Percentiles rank a stretch among this genome's conserved stretches.
Conservation (phyloP, 2,797 vertebrate species). For the Phataginus tetradactyla region DNA sequence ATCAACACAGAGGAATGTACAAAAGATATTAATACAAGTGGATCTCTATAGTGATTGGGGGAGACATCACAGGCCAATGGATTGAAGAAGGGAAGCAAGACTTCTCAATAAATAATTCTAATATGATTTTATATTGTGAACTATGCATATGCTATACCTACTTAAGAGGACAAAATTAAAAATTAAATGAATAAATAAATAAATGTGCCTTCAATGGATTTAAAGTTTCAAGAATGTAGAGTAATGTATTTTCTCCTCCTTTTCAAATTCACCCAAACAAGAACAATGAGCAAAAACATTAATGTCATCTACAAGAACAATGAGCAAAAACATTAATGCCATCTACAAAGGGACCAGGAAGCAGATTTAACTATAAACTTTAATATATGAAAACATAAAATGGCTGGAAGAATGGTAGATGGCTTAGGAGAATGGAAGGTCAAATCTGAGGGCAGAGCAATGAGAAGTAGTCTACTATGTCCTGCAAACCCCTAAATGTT, state of each 20-base stretch:
- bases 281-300: neutral
- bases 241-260: neutral
- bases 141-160: neutral
- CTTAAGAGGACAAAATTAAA: neutral
- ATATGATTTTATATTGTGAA: neutral
- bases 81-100: neutral
- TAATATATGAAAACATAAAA: neutral
- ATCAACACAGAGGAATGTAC: neutral
- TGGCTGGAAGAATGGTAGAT: neutral
- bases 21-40: neutral
- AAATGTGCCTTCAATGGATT: neutral
- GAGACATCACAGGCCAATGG: neutral
- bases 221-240: constrained; percentile 5
- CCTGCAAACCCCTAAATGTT: neutral
- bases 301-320: neutral
- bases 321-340: neutral
- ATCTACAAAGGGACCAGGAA: neutral
- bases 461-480: neutral
- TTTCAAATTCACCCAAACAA: neutral
- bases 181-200: neutral
- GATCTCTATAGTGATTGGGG: neutral
- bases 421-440: neutral
- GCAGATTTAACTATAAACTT: neutral
- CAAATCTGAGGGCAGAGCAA: neutral
- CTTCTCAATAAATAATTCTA: neutral